Evolutionary conservation across 2,888 invertebrate genomes (phyloP), one percentile per base, ranked within the genome.

Genomic region (Eumerus sabulonum): DNA sequence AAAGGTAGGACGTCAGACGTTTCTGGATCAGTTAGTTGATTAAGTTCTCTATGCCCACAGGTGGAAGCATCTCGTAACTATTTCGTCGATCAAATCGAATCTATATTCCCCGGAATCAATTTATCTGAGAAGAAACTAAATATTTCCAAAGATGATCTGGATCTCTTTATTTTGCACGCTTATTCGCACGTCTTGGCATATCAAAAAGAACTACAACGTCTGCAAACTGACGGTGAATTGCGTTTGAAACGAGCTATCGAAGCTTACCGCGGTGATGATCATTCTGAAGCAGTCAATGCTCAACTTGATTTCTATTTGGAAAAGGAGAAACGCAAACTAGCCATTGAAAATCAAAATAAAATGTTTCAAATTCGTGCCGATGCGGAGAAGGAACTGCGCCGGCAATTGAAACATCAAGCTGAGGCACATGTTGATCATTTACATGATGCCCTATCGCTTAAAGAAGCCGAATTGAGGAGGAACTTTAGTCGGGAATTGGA

Each of bases 341-440:
- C 93, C 42, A 86, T 92, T 36, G 93, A 94, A 76, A 95, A 93
- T 87, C 92, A 94, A 81, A 93, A 92, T 84, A 93, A 87, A 84
- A 90, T 93, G 76, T 88, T 94, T 66, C 90, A 91, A 84, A 90
- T 94, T 44, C 92, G 92, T 84, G 91, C 92, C 0, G 92, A 93
- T 50, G 91, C 93, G 19, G 94, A 97, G 85, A 91, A 91, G 53
- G 94, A 94, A 76, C 88, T 97, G 67, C 92, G 94, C 48, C 91
- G 92, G 12, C 94, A 96, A 84, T 87, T 99, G 72, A 94, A 95
- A 86, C 92, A 95, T 59, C 97, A 98, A 85, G 92, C 94, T 1
- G 95, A 96, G 84, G 93, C 96, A 0, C 97, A 98, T 87, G 91
- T 93, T 54, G 97, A 97, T 86, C 93, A 96, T 82, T 86, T 96